Evolutionary conservation across 2,797 vertebrate species (phyloP).

Genomic region (Champsocephalus esox): DNA sequence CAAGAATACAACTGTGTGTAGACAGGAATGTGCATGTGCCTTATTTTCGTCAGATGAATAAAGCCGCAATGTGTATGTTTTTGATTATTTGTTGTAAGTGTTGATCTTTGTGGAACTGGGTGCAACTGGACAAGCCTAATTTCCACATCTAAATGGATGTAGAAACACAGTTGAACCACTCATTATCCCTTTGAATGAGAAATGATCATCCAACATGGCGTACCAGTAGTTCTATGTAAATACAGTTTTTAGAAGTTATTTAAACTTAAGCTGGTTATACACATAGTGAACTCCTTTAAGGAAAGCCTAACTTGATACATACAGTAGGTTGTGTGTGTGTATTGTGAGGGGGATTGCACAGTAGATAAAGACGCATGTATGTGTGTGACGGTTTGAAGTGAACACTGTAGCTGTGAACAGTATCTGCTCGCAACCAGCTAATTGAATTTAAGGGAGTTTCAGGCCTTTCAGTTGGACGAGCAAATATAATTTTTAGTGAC

Average conservation of each 20-base stretch:
- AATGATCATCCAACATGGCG: background rate
- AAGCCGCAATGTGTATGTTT: background rate
- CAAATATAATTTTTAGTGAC: too few relatives aligned
- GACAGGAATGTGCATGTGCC: background rate
- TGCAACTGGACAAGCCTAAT: background rate
- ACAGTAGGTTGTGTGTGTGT: too few relatives aligned
- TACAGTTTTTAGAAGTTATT: too few relatives aligned
- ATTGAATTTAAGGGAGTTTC: background rate
- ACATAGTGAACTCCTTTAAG: too few relatives aligned
- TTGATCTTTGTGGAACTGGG: background rate
- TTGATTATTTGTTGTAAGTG: background rate
- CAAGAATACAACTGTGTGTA: too few relatives aligned
- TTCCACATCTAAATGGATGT: background rate
- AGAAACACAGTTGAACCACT: background rate
- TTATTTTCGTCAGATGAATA: background rate
- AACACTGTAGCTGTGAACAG: too few relatives aligned
- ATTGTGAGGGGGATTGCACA: too few relatives aligned
- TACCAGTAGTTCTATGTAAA: background rate
- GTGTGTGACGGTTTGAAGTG: too few relatives aligned
- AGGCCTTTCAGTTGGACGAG: too few relatives aligned
- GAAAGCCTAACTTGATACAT: too few relatives aligned
- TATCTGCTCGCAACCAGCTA: background rate
- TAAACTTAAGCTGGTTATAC: too few relatives aligned
- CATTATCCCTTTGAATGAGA: background rate
- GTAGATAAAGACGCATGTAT: too few relatives aligned